phyloP scores from a whole-genome alignment of 2,888 invertebrate species.

The Perizoma affinitatum region DNA sequence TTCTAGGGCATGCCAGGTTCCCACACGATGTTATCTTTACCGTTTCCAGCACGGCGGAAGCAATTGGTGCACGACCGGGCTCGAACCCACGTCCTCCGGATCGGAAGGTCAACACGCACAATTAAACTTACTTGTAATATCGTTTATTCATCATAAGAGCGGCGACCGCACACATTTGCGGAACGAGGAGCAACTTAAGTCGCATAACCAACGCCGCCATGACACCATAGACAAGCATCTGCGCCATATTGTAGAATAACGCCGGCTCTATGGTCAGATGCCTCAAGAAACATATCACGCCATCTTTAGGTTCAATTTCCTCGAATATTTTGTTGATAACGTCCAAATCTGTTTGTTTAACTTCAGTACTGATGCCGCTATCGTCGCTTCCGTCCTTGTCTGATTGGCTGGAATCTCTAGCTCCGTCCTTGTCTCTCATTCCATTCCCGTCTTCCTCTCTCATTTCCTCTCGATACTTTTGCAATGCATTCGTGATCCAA shows the following conservation, averaged over 20 bases:
- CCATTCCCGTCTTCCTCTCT: constrained; percentile 39
- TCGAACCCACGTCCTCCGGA: too few relatives aligned
- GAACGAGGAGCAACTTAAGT: constrained; percentile 90
- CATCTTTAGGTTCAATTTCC: constrained; percentile 39
- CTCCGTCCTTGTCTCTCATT: constrained; percentile 33
- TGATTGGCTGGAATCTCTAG: constrained; percentile 11
- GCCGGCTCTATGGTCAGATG: constrained; percentile 78
- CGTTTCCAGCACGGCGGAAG: too few relatives aligned
- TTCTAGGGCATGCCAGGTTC: too few relatives aligned
- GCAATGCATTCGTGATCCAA: constrained; percentile 57
- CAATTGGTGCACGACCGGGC: too few relatives aligned
- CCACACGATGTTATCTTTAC: too few relatives aligned
- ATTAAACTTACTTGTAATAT: constrained; percentile 81
- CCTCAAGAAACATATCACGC: constrained; percentile 53
- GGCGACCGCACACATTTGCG: constrained; percentile 89
- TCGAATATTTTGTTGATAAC: constrained; percentile 46
- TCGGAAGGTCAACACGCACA: too few relatives aligned
- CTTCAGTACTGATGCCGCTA: constrained; percentile 79
- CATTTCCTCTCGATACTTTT: constrained; percentile 34
- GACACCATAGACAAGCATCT: constrained; percentile 87
- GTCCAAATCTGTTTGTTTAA: constrained; percentile 55
- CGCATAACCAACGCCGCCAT: constrained; percentile 92
- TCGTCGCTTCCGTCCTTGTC: constrained; percentile 66
- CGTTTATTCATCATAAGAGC: constrained; percentile 86
- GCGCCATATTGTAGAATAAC: constrained; percentile 88